phyloP scores from a whole-genome alignment of 2,888 invertebrate species.

The Megastigmus dorsalis region DNA sequence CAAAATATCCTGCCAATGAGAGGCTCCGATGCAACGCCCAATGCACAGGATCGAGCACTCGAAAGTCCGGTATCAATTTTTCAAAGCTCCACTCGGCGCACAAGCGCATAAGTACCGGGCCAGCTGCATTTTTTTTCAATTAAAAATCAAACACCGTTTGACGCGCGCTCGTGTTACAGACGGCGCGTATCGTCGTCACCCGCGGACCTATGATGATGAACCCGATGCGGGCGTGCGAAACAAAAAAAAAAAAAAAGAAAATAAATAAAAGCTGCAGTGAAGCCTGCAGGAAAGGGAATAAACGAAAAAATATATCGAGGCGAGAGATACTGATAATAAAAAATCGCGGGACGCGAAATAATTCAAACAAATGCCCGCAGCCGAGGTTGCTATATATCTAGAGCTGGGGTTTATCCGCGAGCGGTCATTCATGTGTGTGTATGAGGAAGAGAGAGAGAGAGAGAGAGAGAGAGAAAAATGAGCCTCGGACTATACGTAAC shows the following conservation, averaged over 20 bases:
- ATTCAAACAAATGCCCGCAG: conserved; percentile 72
- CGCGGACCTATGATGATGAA: background rate
- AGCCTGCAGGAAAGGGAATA: background rate
- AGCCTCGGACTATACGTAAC: conserved; percentile 70
- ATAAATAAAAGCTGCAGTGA: conserved; percentile 3
- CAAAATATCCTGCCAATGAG: too few species aligned
- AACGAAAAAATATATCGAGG: background rate
- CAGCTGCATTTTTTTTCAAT: conserved; percentile 35
- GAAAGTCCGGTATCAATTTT: too few species aligned
- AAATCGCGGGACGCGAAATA: conserved; percentile 72
- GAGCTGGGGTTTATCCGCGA: conserved; percentile 69
- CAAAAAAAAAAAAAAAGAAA: conserved; percentile 8
- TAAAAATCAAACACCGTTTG: conserved; percentile 27
- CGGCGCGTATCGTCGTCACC: background rate
- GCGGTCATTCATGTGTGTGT: conserved; percentile 71
- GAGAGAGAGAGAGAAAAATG: conserved; percentile 68
- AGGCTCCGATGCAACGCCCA: too few species aligned
- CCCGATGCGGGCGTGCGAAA: conserved; percentile 21
- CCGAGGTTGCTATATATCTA: conserved; percentile 66
- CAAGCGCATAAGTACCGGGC: too few species aligned
- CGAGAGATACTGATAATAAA: conserved; percentile 71
- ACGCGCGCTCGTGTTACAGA: background rate
- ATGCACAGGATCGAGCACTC: too few species aligned
- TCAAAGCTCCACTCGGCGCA: too few species aligned
- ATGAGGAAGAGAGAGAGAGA: conserved; percentile 55